Percentiles rank a stretch among this genome's conserved stretches.
Evolutionary conservation across 30 jellyfish, hydroid and myxozoan species (phyloP).

Genomic region (Cassiopea andromeda): DNA sequence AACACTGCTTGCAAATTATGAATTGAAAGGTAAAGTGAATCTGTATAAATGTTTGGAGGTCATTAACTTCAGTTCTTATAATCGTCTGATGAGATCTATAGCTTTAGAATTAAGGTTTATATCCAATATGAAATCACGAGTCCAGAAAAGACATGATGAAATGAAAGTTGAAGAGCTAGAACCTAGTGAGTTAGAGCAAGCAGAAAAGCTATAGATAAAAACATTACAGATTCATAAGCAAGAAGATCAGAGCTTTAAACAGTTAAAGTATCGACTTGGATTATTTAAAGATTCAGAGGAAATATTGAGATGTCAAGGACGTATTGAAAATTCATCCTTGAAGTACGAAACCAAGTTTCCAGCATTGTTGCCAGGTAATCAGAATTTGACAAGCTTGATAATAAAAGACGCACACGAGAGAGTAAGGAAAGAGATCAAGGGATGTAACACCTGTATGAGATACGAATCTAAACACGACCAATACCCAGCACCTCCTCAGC

Average conservation of each 20-base stretch:
- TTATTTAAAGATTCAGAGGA: slow-evolving; percentile 31
- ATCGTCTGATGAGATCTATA: slow-evolving; percentile 29
- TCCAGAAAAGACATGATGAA: slow-evolving; percentile 16
- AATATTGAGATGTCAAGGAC: slow-evolving; percentile 41
- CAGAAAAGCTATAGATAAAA: slow-evolving; percentile 40
- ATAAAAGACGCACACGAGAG: slow-evolving; percentile 29
- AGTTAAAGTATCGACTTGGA: slow-evolving; percentile 34
- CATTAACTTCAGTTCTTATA: slow-evolving; percentile 6
- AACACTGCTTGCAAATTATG: slow-evolving; percentile 15
- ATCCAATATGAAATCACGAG: slow-evolving; percentile 35
- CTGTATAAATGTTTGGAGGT: neutral
- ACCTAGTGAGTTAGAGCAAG: slow-evolving; percentile 36
- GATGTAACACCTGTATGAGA: slow-evolving; percentile 48
- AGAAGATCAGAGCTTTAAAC: slow-evolving; percentile 13
- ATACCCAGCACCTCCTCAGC: slow-evolving; percentile 54
- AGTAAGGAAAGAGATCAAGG: slow-evolving; percentile 5
- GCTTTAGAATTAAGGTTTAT: slow-evolving; percentile 40
- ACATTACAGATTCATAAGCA: slow-evolving; percentile 22
- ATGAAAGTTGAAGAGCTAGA: slow-evolving; percentile 27
- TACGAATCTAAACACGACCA: slow-evolving; percentile 28
- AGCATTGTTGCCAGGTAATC: slow-evolving; percentile 30
- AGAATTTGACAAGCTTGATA: slow-evolving; percentile 33
- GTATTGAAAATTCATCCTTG: slow-evolving; percentile 23
- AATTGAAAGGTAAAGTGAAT: slow-evolving; percentile 4
- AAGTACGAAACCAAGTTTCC: slow-evolving; percentile 50